Evolutionary conservation across 2,888 invertebrate genomes (phyloP).

Genomic region (Rotaria macrura): DNA sequence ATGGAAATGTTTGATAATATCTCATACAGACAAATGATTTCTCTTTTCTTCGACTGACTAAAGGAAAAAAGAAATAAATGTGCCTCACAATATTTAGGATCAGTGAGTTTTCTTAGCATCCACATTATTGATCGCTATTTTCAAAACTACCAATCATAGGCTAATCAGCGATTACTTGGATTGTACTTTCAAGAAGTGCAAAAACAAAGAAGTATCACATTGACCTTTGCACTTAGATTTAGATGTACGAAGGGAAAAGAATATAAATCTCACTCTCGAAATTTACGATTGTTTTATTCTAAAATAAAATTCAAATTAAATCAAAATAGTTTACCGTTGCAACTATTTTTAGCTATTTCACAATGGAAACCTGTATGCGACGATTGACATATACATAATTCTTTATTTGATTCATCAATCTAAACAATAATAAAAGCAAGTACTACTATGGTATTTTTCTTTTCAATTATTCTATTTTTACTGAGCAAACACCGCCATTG

Average conservation of each 20-base stretch:
- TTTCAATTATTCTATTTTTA: neutral
- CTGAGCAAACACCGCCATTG: slow-evolving; percentile 25
- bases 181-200: too few species aligned
- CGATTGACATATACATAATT: slow-evolving; percentile 29
- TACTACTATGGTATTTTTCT: neutral
- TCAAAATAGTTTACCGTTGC: neutral
- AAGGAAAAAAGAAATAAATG: too few species aligned
- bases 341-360: slow-evolving; percentile 11
- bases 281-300: too few species aligned
- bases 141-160: too few species aligned
- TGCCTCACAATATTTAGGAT: too few species aligned
- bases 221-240: too few species aligned
- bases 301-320: neutral
- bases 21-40: neutral
- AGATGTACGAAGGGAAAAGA: too few species aligned
- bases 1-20: neutral
- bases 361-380: slow-evolving; percentile 24
- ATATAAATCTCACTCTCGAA: too few species aligned
- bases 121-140: too few species aligned
- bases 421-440: neutral
- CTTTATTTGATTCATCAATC: slow-evolving; percentile 22
- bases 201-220: too few species aligned
- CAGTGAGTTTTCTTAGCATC: too few species aligned
- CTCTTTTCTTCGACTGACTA: neutral
- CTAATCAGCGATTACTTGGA: too few species aligned